These are phyloP conservation scores for Sprattus sprattus DNA, from an alignment of 2,113 vertebrate species.

Conservation along the genomic window DNA sequence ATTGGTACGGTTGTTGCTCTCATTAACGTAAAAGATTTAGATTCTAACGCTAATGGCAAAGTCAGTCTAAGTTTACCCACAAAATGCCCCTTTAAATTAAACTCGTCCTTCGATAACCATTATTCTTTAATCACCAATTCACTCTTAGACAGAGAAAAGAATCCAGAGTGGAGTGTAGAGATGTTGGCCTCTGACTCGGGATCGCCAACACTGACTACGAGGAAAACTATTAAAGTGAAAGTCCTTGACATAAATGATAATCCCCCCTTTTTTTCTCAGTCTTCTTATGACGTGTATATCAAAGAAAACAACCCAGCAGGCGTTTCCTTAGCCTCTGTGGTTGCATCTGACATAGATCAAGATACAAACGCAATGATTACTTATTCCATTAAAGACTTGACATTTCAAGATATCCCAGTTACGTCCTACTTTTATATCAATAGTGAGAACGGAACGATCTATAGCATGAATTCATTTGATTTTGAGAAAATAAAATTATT, in stretches of 20 bases:
- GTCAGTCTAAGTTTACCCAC: conserved; percentile 42
- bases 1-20: conserved; percentile 64
- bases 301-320: conserved; percentile 78
- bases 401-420: conserved; percentile 64
- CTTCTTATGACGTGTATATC: conserved; percentile 51
- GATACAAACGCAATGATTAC: conserved; percentile 74
- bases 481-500: conserved; percentile 73
- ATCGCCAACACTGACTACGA: conserved; percentile 67
- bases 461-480: conserved; percentile 69
- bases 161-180: conserved; percentile 75
- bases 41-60: conserved; percentile 61
- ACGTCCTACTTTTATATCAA: conserved; percentile 81
- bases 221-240: conserved; percentile 66
- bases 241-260: conserved; percentile 83
- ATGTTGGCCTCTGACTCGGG: conserved; percentile 76
- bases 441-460: conserved; percentile 72
- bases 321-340: conserved; percentile 73
- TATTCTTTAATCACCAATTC: conserved; percentile 53
- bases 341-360: conserved; percentile 72
- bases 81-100: conserved; percentile 51
- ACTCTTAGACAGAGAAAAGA: conserved; percentile 62
- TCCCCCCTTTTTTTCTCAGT: conserved; percentile 70
- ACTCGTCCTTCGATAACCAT: conserved; percentile 56
- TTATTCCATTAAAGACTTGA: conserved; percentile 72
- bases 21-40: conserved; percentile 61